Percentiles rank a stretch among this genome's conserved stretches.
phyloP scores from a whole-genome alignment of 2,797 vertebrate species.

The Melopsittacus undulatus region DNA sequence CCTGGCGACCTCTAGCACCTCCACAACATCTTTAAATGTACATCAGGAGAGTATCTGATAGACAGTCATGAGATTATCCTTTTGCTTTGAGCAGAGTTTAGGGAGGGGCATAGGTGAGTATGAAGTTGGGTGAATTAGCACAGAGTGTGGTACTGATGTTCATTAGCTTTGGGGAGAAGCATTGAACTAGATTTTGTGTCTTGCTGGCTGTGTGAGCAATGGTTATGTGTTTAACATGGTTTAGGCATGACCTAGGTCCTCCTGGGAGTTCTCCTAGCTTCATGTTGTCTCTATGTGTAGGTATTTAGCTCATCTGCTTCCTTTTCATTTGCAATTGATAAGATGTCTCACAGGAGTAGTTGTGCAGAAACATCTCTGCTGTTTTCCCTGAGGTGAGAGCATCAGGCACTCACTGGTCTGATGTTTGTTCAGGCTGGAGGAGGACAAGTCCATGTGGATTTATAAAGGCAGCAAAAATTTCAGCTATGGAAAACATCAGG shows the following conservation, averaged over 20 bases:
- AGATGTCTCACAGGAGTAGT: not conserved
- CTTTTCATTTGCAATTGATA: accelerated
- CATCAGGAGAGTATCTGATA: not conserved
- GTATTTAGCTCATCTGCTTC: not conserved
- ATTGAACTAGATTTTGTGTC: not conserved
- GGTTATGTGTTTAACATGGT: not conserved
- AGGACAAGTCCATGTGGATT: not conserved
- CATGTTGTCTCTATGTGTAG: accelerated
- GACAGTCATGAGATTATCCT: not conserved
- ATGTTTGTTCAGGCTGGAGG: not conserved
- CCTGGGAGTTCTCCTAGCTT: not conserved
- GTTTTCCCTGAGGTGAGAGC: not conserved
- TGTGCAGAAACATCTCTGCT: not conserved
- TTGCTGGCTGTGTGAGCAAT: not conserved
- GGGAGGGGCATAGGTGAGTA: accelerated
- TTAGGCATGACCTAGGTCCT: not conserved
- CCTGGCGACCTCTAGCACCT: not conserved
- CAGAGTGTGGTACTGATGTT: not conserved
- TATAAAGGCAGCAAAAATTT: not conserved
- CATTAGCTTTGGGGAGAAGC: not conserved
- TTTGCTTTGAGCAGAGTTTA: not conserved
- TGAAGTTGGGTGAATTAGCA: not conserved
- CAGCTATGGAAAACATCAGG: not conserved
- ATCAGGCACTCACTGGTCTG: accelerated
- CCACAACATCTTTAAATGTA: too few relatives aligned